phyloP scores from a whole-genome alignment of 1,140 invertebrate species.

The Mamestra configurata region DNA sequence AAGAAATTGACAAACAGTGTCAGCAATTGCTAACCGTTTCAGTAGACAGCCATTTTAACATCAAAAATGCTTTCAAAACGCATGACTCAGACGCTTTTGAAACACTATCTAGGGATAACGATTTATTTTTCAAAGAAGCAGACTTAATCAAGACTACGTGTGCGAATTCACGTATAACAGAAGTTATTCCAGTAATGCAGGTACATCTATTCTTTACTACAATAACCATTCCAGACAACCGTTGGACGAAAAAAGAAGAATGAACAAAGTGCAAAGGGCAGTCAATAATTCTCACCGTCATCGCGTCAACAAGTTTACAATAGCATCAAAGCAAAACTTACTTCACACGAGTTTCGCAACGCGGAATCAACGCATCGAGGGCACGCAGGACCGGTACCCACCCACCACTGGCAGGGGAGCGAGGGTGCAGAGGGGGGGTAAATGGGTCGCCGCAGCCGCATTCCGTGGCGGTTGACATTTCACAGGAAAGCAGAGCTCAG shows the following conservation, averaged over 20 bases:
- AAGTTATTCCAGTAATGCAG: too few species aligned
- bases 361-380: conserved; percentile 78
- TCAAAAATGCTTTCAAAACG: too few species aligned
- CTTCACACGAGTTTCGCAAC: conserved; percentile 65
- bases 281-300: background rate
- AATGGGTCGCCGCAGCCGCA: conserved; percentile 77
- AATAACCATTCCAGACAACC: background rate
- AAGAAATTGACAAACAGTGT: too few species aligned
- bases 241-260: background rate
- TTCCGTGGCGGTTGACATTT: conserved; percentile 74
- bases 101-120: too few species aligned
- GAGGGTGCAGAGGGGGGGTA: conserved; percentile 58
- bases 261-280: background rate
- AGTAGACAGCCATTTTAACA: too few species aligned
- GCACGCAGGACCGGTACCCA: conserved; percentile 75
- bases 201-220: too few species aligned
- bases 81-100: too few species aligned
- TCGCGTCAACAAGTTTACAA: conserved; percentile 24
- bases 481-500: conserved; percentile 55
- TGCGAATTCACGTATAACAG: too few species aligned
- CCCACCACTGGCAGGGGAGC: conserved; percentile 51
- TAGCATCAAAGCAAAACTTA: conserved; percentile 45
- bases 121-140: too few species aligned
- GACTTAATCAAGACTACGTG: too few species aligned
- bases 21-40: too few species aligned